Base-by-base conservation (phyloP, 2,113 vertebrate species). In the Saccopteryx bilineata region DNA sequence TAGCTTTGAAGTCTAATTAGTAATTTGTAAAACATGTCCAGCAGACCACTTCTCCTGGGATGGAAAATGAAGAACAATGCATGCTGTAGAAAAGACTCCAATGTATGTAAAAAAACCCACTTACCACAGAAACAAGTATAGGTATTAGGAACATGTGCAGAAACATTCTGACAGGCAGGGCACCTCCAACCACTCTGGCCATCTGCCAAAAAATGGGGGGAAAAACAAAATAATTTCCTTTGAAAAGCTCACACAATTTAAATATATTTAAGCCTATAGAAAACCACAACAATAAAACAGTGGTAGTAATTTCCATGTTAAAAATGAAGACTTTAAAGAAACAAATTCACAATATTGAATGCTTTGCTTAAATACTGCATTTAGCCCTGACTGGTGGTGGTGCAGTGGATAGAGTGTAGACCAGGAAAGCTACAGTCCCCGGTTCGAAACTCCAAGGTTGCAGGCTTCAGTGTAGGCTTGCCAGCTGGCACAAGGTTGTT, bases 81-180 rank as follows among this genome's bases (percentile, higher is more conserved):
- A 75, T 23, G n/a, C 91, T 75, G 39, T 71, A 9, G 76, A 93
- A 93, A 66, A 91, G 28, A 52, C 33, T 71, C 60, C 23, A 71
- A 19, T 63, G n/a, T 33, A 65, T 39, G 39, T 54, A 69, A 96
- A 94, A 81, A 58, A 75, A 94, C 39, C 39, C 39, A 98, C 99
- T 98, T 98, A 99, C 99, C 99, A 98, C 99, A 99, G 98, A 99
- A 99, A 98, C 99, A 99, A 96, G 98, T 98, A 83, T 99, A 99
- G 96, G 96, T 98, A 90, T 98, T 98, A 11, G 99, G 99, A 89
- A 99, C 98, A 96, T 99, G 99, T 0, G 97, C 97, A 46, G 99
- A 98, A 91, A 99, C 99, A 93, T 99, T 99, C 98, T 99, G 99
- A 98, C 99, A 99, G 83, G 99, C 99, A 61, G 99, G 99, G 98